These are phyloP conservation scores for Osedax fenrisi DNA, from an alignment of 2,888 invertebrate genomes.

Conservation along the genomic window DNA sequence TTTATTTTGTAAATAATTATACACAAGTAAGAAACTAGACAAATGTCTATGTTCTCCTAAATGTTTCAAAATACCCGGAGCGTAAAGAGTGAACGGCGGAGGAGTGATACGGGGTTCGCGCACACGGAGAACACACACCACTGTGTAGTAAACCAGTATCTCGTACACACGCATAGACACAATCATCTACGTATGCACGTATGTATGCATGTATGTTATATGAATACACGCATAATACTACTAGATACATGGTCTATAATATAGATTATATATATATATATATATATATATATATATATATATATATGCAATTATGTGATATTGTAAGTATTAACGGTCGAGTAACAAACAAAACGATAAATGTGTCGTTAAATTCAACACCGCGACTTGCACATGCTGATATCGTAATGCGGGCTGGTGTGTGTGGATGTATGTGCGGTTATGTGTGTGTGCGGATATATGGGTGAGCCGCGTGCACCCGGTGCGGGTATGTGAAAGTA, in stretches of 20 bases:
- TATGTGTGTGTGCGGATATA: too few species aligned
- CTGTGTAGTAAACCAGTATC: not conserved
- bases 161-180: not conserved
- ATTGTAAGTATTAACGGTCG: not conserved
- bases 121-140: too few species aligned
- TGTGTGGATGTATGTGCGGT: too few species aligned
- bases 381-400: not conserved
- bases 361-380: not conserved
- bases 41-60: too few species aligned
- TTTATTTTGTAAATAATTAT: too few species aligned
- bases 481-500: not conserved
- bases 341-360: not conserved
- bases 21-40: too few species aligned
- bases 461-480: not conserved
- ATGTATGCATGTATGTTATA: conserved; percentile 8
- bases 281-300: conserved; percentile 26
- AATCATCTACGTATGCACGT: not conserved
- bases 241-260: too few species aligned
- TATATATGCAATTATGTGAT: not conserved
- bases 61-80: too few species aligned
- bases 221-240: not conserved
- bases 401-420: too few species aligned
- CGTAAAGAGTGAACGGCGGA: too few species aligned
- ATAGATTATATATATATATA: conserved; percentile 15
- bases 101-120: too few species aligned